These are phyloP conservation scores for Drosophila algonquin DNA, from an alignment of 2,888 invertebrate genomes.

Conservation along the genomic window DNA sequence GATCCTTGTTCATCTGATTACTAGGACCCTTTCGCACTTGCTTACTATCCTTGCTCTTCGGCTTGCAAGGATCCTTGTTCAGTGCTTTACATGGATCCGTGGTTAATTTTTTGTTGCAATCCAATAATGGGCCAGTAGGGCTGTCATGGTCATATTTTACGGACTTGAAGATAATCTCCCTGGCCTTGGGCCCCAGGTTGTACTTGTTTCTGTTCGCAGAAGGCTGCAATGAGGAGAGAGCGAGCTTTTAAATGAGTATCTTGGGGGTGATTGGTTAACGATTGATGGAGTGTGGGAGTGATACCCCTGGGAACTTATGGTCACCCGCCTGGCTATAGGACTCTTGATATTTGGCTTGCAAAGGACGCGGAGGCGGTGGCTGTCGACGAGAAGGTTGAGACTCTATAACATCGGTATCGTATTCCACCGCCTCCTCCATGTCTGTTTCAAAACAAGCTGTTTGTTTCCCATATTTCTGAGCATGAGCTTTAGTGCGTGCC, in stretches of 20 bases:
- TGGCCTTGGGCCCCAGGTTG: constrained; percentile 43
- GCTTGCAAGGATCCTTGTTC: neutral
- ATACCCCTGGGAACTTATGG: constrained; percentile 28
- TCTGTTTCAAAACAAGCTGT: neutral
- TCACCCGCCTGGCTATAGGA: neutral
- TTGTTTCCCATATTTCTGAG: constrained; percentile 72
- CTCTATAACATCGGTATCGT: constrained; percentile 21
- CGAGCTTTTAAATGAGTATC: neutral
- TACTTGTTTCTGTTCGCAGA: constrained; percentile 27
- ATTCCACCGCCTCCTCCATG: constrained; percentile 29
- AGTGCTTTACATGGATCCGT: neutral
- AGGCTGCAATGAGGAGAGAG: constrained; percentile 35
- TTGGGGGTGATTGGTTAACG: neutral
- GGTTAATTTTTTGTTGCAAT: constrained; percentile 23
- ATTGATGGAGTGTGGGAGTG: neutral
- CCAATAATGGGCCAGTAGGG: constrained; percentile 4
- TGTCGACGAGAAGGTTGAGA: constrained; percentile 8
- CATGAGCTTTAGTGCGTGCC: constrained; percentile 79
- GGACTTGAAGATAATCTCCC: constrained; percentile 59
- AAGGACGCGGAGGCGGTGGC: neutral
- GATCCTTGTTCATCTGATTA: too few relatives aligned
- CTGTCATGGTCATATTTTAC: constrained; percentile 32
- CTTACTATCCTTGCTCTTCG: too few relatives aligned
- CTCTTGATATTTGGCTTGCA: neutral
- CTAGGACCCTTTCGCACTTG: too few relatives aligned